phyloP scores from a whole-genome alignment of 2,888 invertebrate species.

The Parapristionchus giblindavisi region DNA sequence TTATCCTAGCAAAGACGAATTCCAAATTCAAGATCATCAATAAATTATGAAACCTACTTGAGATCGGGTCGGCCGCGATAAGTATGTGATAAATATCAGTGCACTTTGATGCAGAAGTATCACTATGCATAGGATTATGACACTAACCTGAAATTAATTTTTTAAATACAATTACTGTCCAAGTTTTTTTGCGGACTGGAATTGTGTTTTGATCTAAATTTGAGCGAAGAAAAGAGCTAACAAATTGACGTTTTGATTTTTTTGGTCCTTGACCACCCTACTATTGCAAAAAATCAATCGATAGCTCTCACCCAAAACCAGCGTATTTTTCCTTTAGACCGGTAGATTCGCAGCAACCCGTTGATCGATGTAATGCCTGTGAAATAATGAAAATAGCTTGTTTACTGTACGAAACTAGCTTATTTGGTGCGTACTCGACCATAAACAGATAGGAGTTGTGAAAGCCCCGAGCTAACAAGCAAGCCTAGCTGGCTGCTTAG shows the following conservation, averaged over 20 bases:
- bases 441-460: no score
- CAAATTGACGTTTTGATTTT: no score
- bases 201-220: no score
- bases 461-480: no score
- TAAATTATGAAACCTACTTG: neutral
- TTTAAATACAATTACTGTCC: neutral
- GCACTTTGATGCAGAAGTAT: slow-evolving; percentile 1
- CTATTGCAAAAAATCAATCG: neutral
- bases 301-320: slow-evolving; percentile 21
- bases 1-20: no score
- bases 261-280: no score
- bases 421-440: no score
- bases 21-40: neutral
- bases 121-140: neutral
- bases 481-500: no score
- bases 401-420: neutral
- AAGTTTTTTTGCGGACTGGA: no score
- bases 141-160: neutral
- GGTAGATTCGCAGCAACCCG: slow-evolving; percentile 24
- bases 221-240: no score
- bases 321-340: slow-evolving; percentile 9
- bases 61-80: neutral
- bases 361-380: slow-evolving; percentile 30
- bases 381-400: neutral
- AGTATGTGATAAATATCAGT: slow-evolving; percentile 2